phyloP scores from a whole-genome alignment of 2,113 vertebrate genomes.

The Elephas maximus region DNA sequence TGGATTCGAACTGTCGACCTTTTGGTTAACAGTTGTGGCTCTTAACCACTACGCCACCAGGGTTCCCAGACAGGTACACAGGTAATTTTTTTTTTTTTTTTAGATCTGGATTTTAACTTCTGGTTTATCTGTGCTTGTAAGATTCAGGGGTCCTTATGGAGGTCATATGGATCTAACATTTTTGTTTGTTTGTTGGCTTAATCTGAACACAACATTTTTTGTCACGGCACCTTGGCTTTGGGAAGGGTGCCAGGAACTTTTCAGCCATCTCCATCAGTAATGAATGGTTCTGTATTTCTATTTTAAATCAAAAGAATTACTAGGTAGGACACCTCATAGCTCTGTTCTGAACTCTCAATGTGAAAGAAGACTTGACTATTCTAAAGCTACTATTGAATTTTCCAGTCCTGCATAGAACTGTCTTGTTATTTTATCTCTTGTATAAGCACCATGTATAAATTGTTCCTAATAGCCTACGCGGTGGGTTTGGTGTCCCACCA shows the following conservation, averaged over 20 bases:
- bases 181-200: not conserved
- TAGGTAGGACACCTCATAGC: not conserved
- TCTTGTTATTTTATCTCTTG: not conserved
- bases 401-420: not conserved
- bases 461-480: not conserved
- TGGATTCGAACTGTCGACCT: no score
- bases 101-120: slow-evolving; percentile 12
- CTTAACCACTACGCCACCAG: no score
- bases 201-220: slow-evolving; percentile 13
- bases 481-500: not conserved
- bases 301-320: slow-evolving; percentile 12
- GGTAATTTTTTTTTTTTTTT: not conserved
- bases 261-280: not conserved
- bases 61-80: not conserved
- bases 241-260: not conserved
- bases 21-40: no score
- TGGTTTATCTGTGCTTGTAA: slow-evolving; percentile 8
- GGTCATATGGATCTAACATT: not conserved
- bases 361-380: not conserved
- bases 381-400: not conserved
- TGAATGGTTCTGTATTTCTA: not conserved
- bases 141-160: not conserved
- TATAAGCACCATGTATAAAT: not conserved
- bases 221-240: not conserved
- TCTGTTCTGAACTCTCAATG: not conserved